phyloP scores from a whole-genome alignment of 2,113 vertebrate species.

The Urocitellus parryii region DNA sequence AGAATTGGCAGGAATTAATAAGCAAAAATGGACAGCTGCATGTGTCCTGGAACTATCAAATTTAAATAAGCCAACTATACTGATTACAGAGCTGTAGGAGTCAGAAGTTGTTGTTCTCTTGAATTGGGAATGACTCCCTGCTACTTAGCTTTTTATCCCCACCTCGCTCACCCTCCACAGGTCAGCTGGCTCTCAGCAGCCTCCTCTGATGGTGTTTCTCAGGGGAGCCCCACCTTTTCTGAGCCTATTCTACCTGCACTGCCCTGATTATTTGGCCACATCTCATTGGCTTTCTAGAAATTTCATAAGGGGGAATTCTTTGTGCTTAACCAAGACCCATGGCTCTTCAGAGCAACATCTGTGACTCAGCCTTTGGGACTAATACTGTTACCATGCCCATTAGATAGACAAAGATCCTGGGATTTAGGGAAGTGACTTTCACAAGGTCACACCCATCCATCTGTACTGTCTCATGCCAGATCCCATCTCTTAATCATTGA shows the following conservation, averaged over 20 bases:
- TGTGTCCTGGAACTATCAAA: background rate
- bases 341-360: background rate
- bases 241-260: background rate
- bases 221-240: background rate
- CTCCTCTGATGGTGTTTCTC: background rate
- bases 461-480: background rate
- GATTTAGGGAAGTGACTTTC: background rate
- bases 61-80: background rate
- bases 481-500: background rate
- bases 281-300: background rate
- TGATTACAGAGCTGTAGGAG: background rate
- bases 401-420: background rate
- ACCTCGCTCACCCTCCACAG: background rate
- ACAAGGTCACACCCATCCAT: background rate
- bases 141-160: background rate
- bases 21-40: background rate
- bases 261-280: background rate
- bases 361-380: background rate
- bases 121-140: background rate
- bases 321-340: background rate
- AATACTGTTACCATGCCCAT: background rate
- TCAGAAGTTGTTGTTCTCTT: conserved; percentile 38
- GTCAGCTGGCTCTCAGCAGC: background rate
- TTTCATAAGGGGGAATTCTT: background rate
- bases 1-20: background rate